Base-by-base conservation (phyloP, 2,797 vertebrate species). In the Coendou prehensilis region DNA sequence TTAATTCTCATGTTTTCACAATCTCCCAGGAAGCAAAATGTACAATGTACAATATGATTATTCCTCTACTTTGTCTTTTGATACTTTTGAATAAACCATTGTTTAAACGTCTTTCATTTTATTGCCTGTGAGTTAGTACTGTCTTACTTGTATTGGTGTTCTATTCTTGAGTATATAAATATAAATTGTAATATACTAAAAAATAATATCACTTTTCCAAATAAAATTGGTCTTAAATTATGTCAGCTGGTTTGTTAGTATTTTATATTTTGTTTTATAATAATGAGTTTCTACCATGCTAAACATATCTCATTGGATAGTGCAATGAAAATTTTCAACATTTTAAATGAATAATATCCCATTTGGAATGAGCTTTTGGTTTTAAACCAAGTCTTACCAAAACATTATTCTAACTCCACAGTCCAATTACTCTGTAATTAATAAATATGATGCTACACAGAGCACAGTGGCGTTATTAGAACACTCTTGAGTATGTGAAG, bases 351-450 rank as follows among this genome's bases (percentile, higher is more conserved):
- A 81, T 11, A 93, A 33, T 63, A 57, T 50, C 59, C 61, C 18
- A 79, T 76, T 95, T 94, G 30, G 45, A 97, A 94, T 80, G 79
- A 82, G 20, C 30, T 91, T 96, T 94, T 67, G 30, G 7, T 33
- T 96, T 95, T 88, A 95, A 97, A 95, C 69, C 89, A 96, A 93
- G 26, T 83, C 92, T 98, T 80, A 41, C 30, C 80, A 76, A 95
- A 96, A 76, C 41, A 14, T 93, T 96, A 37, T 63, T 97, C 57
- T 84, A 91, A 54, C 17, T 78, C 0, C 0, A n/a, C 84, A 90
- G 33, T n/a, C 50, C 54, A 81, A 20, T 89, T 92, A 88, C 30
- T 90, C 47, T 94, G 57, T 96, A 83, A 88, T 82, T 64, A 88
- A 93, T 83, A 93, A 61, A 83, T 78, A 89, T 63, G 26, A 82